phyloP scores from a whole-genome alignment of 2,888 invertebrate species.

The Tipula unca region DNA sequence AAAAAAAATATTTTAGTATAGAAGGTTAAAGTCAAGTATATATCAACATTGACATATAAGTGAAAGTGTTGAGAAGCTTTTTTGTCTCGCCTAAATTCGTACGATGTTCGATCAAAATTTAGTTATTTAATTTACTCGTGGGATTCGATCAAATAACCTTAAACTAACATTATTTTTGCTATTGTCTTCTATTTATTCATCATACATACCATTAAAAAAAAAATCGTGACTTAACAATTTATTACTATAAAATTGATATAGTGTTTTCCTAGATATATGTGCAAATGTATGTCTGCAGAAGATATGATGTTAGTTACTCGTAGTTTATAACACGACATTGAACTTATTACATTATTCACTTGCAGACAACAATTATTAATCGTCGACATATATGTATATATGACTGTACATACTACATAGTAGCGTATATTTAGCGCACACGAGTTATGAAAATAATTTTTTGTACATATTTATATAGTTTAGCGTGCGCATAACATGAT shows the following conservation, averaged over 20 bases:
- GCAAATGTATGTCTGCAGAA: background rate
- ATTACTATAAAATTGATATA: background rate
- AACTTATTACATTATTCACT: background rate
- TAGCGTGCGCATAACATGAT: background rate
- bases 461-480: background rate
- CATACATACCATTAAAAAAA: background rate
- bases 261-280: too few relatives aligned
- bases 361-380: background rate
- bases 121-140: background rate
- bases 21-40: background rate
- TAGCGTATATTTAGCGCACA: background rate
- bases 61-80: background rate
- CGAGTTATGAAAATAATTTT: background rate
- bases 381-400: too few relatives aligned
- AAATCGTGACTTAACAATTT: background rate
- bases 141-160: background rate
- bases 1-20: background rate
- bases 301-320: background rate
- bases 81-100: too few relatives aligned
- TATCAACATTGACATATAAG: background rate
- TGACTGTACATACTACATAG: background rate
- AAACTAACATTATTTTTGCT: background rate
- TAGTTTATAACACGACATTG: background rate
- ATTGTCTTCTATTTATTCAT: background rate
- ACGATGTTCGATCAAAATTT: background rate